Evolutionary conservation across 2,888 invertebrate species (phyloP), one percentile per base, ranked within the genome.

Genomic region (Fragum whitleyi): DNA sequence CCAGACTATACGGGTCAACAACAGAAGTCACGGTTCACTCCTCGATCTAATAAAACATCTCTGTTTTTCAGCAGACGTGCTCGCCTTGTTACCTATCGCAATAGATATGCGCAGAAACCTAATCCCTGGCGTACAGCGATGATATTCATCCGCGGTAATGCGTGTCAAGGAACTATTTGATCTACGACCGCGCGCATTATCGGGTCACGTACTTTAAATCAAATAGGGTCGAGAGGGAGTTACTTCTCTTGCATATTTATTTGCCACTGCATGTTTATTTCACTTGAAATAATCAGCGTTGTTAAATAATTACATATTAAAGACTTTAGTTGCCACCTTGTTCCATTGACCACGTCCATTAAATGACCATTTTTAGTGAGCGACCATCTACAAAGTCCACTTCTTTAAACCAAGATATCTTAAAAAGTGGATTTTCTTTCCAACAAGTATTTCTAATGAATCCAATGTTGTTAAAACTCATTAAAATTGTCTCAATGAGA

Each of bases 31-130:
- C 74, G 85, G 85, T 65, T 85, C 85, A 80, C 62, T 26, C 57
- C 68, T 39, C 69, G 75, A 80, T 77, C 77, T 80, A 79, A 79
- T 85, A 85, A 81, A 82, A 81, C 79, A 80, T 75, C 77, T 67
- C 80, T 82, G 85, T 71, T 75, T 72, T 72, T 62, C 59, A 65
- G 73, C 65, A 73, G 67, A 82, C 77, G 85, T 80, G 78, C 72
- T 84, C 73, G 68, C 65, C 79, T 62, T 69, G 70, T 82, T 78
- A 83, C 75, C 77, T 75, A 70, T 77, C 62, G 28, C 11, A 62
- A 70, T 36, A 42, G 72, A 61, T 72, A 61, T 21, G 55, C 23
- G n/a, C 70, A 70, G 57, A 36, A 53, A 55, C 70, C 9, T 65
- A 65, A 65, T 65, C 65, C 65, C 26, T 65, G 65, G 28, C 61